These are phyloP conservation scores for Tragelaphus scriptus DNA, from an alignment of 2,113 vertebrate genomes.

Conservation along the genomic window DNA sequence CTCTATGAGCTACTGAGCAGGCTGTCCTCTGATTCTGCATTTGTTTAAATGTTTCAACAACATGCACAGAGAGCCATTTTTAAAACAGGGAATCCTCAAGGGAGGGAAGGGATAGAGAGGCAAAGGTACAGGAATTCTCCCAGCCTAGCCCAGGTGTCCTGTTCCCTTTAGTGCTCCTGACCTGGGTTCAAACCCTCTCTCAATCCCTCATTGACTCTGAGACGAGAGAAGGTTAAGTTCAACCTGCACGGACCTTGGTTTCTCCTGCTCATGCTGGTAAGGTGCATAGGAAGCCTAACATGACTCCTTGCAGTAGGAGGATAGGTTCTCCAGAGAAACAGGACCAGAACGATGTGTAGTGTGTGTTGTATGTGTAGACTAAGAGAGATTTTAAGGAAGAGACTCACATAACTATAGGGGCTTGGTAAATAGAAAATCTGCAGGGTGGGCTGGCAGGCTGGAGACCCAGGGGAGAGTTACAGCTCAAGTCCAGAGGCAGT, in stretches of 20 bases:
- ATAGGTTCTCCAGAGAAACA: neutral
- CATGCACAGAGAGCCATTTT: neutral
- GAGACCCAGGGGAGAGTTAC: neutral
- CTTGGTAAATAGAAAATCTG: neutral
- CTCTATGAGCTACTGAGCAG: neutral
- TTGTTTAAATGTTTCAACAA: neutral
- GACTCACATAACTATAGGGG: neutral
- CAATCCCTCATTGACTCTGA: neutral
- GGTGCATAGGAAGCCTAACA: fast-evolving
- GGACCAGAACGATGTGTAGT: neutral
- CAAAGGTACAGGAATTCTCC: neutral
- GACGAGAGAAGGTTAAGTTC: neutral
- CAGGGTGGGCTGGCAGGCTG: neutral
- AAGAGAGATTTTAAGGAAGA: neutral
- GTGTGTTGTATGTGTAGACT: neutral
- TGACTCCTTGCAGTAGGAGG: neutral
- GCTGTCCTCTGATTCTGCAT: neutral
- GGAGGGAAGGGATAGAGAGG: neutral
- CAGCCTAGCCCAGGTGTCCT: neutral
- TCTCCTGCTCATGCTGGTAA: neutral
- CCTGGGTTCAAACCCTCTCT: neutral
- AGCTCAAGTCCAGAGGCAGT: neutral
- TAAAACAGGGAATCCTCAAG: neutral
- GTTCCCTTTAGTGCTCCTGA: fast-evolving
- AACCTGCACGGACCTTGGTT: neutral